phyloP scores from a whole-genome alignment of 2,888 invertebrate genomes.

The Chironomus tentans region DNA sequence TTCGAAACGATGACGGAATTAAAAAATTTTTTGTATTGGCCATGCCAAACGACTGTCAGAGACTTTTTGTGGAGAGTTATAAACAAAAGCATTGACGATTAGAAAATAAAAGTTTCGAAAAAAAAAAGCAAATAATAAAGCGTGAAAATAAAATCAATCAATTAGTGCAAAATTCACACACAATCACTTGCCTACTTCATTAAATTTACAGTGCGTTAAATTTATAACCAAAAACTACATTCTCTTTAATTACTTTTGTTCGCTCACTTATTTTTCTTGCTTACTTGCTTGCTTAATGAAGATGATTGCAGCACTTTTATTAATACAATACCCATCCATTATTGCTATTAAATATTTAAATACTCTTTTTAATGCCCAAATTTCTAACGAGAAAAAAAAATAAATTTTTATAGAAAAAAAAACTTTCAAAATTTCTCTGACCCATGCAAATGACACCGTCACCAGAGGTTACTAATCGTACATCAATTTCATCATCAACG shows the following conservation, averaged over 20 bases:
- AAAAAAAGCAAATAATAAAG: not conserved
- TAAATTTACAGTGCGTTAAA: slow-evolving; percentile 1
- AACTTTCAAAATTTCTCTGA: not conserved
- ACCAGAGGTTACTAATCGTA: slow-evolving; percentile 1
- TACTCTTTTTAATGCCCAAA: not conserved
- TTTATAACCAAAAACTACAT: not conserved
- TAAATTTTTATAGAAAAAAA: not conserved
- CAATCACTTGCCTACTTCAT: slow-evolving; percentile 1
- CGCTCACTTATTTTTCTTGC: not conserved
- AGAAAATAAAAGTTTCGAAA: too few species aligned
- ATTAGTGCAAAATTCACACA: slow-evolving; percentile 16
- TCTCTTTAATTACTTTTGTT: too few species aligned
- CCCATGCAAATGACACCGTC: slow-evolving; percentile 16
- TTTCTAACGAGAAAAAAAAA: not conserved
- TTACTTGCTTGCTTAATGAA: too few species aligned
- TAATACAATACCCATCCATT: too few species aligned
- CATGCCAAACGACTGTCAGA: too few species aligned
- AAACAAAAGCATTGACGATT: too few species aligned
- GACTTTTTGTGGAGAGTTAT: too few species aligned
- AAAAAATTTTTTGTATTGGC: too few species aligned
- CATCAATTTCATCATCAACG: not conserved
- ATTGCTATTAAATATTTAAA: too few species aligned
- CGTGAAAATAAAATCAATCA: slow-evolving; percentile 8
- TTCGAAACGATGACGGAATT: too few species aligned
- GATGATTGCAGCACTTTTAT: too few species aligned